Evolutionary conservation across 2,113 vertebrate species (phyloP), one percentile per base, ranked within the genome.

Genomic region (Hippocampus comes): DNA sequence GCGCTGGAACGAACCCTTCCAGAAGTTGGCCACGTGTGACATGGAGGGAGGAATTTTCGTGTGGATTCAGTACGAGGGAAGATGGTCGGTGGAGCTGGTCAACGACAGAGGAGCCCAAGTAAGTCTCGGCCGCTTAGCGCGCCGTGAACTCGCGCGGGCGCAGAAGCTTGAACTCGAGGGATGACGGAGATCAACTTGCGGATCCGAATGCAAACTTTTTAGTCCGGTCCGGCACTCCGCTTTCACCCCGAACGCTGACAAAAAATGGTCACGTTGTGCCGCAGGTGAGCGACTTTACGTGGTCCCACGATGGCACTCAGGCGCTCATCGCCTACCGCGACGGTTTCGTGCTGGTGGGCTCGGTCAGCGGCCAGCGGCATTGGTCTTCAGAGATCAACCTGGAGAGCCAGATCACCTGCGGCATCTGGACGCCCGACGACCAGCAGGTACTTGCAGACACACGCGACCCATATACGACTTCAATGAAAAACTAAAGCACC

Each of bases 341-440:
- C 74, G 97, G 97, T 59, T 99, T 99, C 78, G 97, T 99, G 73
- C 90, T 99, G 76, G 97, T 99, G 0, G 97, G 97, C 72, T 99
- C 97, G 17, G 97, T 99, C 78, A 99, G 97, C 0, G 97, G 97
- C 67, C 97, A 99, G n/a, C 94, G 97, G 76, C 97, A 99, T 87
- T 99, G 97, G 97, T 99, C 97, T 71, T 99, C 97, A 3, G 97
- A 99, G 90, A 99, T 99, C 77, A 99, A 99, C 90, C 78, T 99
- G 91, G 97, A 99, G 89, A 99, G 97, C 89, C 97, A 99, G 63
- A 99, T 99, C 89, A 97, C 95, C 12, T 99, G 97, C 90, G 97
- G 97, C 63, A 99, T 99, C 91, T 99, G 97, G 97, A 99, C 97
- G 63, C 97, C 97, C 23, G 96, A 99, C 85, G 97, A 99, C 83